phyloP scores from a whole-genome alignment of 2,888 invertebrate genomes.

The Heteromyza rotundicornis region DNA sequence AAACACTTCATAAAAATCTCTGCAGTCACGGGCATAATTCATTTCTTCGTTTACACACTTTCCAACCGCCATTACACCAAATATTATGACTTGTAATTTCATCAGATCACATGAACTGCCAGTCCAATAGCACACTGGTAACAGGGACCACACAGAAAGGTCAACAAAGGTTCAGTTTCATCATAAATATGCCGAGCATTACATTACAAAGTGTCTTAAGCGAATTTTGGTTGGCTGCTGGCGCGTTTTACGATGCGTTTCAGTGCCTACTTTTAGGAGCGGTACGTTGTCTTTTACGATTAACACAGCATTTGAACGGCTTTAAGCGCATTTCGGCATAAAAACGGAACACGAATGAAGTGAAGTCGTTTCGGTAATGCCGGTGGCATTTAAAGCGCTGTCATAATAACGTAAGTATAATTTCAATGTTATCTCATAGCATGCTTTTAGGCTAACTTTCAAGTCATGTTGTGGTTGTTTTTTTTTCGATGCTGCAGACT shows the following conservation, averaged over 20 bases:
- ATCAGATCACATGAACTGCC: not conserved
- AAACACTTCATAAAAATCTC: too few relatives aligned
- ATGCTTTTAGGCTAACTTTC: not conserved
- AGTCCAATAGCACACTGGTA: too few relatives aligned
- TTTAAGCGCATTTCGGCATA: slow-evolving; percentile 1
- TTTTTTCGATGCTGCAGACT: not conserved
- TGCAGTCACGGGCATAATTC: too few relatives aligned
- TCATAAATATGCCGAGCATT: not conserved
- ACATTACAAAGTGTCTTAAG: not conserved
- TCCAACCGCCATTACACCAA: too few relatives aligned
- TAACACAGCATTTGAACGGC: not conserved
- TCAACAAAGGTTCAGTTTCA: not conserved
- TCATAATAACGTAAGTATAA: slow-evolving; percentile 23
- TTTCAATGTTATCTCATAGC: slow-evolving; percentile 23
- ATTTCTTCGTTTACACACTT: too few relatives aligned
- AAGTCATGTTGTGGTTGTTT: too few relatives aligned
- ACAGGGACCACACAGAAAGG: too few relatives aligned
- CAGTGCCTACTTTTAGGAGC: not conserved
- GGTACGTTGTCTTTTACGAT: not conserved
- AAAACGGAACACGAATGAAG: not conserved
- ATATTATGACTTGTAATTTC: not conserved
- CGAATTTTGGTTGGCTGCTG: not conserved
- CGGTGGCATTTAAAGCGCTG: slow-evolving; percentile 16
- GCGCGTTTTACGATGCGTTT: not conserved
- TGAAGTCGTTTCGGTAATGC: not conserved